Evolutionary conservation across 1,140 invertebrate genomes (phyloP).

Genomic region (Bombyx mori): DNA sequence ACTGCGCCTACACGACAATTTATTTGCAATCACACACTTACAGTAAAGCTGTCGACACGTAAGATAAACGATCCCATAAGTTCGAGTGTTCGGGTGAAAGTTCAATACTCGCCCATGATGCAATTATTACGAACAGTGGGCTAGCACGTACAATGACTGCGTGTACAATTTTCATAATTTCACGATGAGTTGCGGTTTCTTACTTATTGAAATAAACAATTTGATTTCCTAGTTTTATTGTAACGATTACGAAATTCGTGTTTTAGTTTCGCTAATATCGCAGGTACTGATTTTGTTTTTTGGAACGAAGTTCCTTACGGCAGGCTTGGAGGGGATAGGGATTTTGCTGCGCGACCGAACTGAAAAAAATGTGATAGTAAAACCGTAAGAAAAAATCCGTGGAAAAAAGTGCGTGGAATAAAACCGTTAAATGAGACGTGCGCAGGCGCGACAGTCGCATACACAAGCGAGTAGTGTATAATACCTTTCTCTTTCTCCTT

Average conservation of each 20-base stretch:
- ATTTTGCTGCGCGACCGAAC: no score
- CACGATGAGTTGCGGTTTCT: constrained; percentile 34
- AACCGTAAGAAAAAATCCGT: no score
- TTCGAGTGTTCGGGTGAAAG: constrained; percentile 10
- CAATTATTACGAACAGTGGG: constrained; percentile 7
- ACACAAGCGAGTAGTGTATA: no score
- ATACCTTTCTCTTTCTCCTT: no score
- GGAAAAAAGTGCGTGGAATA: no score
- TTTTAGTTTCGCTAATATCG: neutral
- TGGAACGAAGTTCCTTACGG: no score
- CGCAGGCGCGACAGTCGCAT: no score
- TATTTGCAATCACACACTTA: constrained; percentile 2
- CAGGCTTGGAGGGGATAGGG: no score
- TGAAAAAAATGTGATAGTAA: no score
- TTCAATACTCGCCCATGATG: constrained; percentile 7
- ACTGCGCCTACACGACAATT: neutral
- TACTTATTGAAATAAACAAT: constrained; percentile 3
- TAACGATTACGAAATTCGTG: neutral
- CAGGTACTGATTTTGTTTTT: no score
- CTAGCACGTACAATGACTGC: constrained; percentile 4
- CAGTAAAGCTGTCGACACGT: neutral
- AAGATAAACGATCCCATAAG: constrained; percentile 3
- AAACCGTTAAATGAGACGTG: no score
- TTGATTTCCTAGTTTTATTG: neutral
- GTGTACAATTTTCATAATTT: constrained; percentile 6